Conservation (phyloP, 2,113 vertebrate species). For the Equus przewalskii region DNA sequence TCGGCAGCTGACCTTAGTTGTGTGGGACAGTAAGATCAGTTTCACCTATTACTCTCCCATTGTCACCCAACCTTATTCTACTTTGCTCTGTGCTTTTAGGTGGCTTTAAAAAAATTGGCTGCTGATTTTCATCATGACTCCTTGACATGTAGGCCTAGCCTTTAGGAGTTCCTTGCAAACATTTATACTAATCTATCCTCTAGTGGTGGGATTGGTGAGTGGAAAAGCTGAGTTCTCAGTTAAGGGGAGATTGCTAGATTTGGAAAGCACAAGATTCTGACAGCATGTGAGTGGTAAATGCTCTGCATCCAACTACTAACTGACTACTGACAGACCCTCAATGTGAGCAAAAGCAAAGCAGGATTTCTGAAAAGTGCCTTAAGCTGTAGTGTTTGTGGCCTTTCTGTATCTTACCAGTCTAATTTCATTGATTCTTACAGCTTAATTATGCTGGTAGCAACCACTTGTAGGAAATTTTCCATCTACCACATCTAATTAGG, state of each 20-base stretch:
- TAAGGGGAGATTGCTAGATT: neutral
- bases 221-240: neutral
- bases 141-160: neutral
- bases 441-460: slow-evolving; percentile 65
- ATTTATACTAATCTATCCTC: neutral
- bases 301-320: neutral
- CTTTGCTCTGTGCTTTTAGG: neutral
- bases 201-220: neutral
- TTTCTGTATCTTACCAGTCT: slow-evolving; percentile 20
- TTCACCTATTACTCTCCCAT: neutral
- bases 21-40: neutral
- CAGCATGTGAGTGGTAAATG: neutral
- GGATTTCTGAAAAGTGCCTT: slow-evolving; percentile 21
- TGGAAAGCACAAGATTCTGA: neutral
- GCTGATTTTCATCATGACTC: neutral
- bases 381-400: neutral
- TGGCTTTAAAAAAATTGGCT: neutral
- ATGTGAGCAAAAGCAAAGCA: neutral
- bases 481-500: slow-evolving; percentile 61
- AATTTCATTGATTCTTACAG: slow-evolving; percentile 54
- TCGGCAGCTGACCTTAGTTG: neutral
- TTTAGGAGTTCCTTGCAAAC: neutral
- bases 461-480: slow-evolving; percentile 43
- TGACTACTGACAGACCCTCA: neutral
- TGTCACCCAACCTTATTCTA: neutral